Evolutionary conservation across 2,888 invertebrate species (phyloP), one percentile per base, ranked within the genome.

Genomic region (Rhagium mordax): DNA sequence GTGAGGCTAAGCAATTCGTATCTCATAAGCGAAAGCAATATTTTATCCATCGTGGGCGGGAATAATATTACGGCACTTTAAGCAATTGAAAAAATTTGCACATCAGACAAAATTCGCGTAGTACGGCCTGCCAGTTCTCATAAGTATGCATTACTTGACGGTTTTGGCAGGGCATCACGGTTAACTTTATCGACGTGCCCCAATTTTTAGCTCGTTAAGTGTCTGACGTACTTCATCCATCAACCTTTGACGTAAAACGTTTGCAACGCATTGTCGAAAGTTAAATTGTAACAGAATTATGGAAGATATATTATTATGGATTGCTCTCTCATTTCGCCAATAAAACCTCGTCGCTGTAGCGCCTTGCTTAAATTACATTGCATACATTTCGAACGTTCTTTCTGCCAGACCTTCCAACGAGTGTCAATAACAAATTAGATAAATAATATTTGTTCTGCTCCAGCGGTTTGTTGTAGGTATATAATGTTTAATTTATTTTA

Each of bases 141-240:
- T 18, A 51, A 51, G 51, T 51, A 51, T 18, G 18, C 20, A 51
- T 51, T 51, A 51, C 51, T 16, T 51, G 51, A 51, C 8, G 18
- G 4, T 51, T 49, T 51, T 51, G 51, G 7, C 51, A 51, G 41
- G 41, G n/a, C n/a, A 41, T 41, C 41, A 41, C 41, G 41, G n/a
- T 41, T 13, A 51, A 16, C 18, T 51, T 51, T 51, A 51, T 51
- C 16, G 51, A 51, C 51, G 51, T 51, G 51, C 51, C 51, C 51
- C 5, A 51, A 51, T 51, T 51, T 51, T 51, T 51, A 20, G 10
- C 20, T 18, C 51, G 18, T 20, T 18, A 51, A 51, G 8, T 16
- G 18, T 51, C 8, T 51, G 8, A 13, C 3, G 20, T 18, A 20
- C 18, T 51, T 18, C 16, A 51, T 51, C 51, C 51, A 51, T 51